Conservation (phyloP, 2,113 vertebrate genomes). For the Sander vitreus region DNA sequence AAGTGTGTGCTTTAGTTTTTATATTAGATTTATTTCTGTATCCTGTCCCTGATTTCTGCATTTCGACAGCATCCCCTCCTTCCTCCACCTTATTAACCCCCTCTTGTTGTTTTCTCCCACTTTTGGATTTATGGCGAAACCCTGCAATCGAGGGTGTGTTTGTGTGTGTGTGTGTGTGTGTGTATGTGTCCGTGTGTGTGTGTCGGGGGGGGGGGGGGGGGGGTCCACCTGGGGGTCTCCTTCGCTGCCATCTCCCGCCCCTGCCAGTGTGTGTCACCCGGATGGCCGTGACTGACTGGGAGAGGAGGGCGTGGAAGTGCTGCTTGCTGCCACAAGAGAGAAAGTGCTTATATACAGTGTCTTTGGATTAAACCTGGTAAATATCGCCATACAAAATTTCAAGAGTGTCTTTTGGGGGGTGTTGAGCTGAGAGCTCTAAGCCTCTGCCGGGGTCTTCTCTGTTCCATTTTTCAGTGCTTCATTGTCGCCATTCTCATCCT, state of each 20-base stretch:
- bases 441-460: slow-evolving; percentile 83
- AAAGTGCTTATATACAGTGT: slow-evolving; percentile 87
- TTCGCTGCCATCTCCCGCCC: slow-evolving; percentile 64
- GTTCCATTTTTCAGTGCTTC: slow-evolving; percentile 80
- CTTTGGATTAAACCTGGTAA: slow-evolving; percentile 86
- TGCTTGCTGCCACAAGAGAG: slow-evolving; percentile 83
- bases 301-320: slow-evolving; percentile 80
- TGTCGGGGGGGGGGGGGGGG: slow-evolving; percentile 7
- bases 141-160: slow-evolving; percentile 63
- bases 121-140: slow-evolving; percentile 74
- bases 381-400: slow-evolving; percentile 78
- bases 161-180: slow-evolving; percentile 32
- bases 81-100: slow-evolving; percentile 14
- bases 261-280: slow-evolving; percentile 64
- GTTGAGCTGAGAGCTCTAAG: slow-evolving; percentile 69
- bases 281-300: slow-evolving; percentile 66
- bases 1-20: slow-evolving; percentile 80
- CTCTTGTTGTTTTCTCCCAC: slow-evolving; percentile 39
- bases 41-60: slow-evolving; percentile 81
- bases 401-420: slow-evolving; percentile 75
- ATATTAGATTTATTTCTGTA: slow-evolving; percentile 68
- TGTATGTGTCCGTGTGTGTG: background rate
- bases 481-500: slow-evolving; percentile 82
- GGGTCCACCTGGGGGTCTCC: slow-evolving; percentile 73
- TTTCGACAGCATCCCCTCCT: slow-evolving; percentile 60